Percentiles rank a stretch among this genome's conserved stretches.
Evolutionary conservation across 2,113 vertebrate species (phyloP).

Genomic region (Ahaetulla prasina): DNA sequence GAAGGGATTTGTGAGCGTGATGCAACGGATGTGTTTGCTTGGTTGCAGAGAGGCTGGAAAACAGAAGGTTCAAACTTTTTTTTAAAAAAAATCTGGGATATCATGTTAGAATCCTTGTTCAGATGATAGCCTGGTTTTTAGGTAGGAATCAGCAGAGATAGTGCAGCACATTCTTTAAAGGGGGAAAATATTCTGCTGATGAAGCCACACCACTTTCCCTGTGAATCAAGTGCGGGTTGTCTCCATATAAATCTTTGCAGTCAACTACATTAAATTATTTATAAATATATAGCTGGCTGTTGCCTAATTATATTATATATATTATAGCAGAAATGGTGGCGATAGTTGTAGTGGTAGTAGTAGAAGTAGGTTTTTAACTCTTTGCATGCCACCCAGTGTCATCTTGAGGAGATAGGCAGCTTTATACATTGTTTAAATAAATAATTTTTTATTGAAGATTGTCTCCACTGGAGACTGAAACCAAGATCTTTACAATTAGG

Average conservation of each 20-base stretch:
- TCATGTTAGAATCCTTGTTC: background rate
- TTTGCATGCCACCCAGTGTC: background rate
- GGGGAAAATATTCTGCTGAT: background rate
- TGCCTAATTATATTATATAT: background rate
- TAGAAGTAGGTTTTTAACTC: background rate
- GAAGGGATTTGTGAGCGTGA: accelerated
- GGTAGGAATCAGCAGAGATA: background rate
- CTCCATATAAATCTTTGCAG: background rate
- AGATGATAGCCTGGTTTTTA: background rate
- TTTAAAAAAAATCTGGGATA: background rate
- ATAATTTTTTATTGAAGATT: background rate
- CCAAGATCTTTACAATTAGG: background rate
- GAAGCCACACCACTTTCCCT: background rate
- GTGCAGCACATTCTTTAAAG: background rate
- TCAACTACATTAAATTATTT: background rate
- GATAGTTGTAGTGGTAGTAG: background rate
- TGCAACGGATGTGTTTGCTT: background rate
- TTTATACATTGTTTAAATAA: background rate
- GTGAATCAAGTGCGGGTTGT: background rate
- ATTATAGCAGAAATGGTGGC: background rate
- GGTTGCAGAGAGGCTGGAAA: background rate
- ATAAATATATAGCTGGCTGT: background rate
- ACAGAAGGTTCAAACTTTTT: background rate
- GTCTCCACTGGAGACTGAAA: background rate
- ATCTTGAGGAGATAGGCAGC: background rate